A percentile compares a stretch with the other conserved stretches of the same genome.
These are phyloP conservation scores for Eurois occulta DNA, from an alignment of 2,888 invertebrate genomes.

Conservation along the genomic window DNA sequence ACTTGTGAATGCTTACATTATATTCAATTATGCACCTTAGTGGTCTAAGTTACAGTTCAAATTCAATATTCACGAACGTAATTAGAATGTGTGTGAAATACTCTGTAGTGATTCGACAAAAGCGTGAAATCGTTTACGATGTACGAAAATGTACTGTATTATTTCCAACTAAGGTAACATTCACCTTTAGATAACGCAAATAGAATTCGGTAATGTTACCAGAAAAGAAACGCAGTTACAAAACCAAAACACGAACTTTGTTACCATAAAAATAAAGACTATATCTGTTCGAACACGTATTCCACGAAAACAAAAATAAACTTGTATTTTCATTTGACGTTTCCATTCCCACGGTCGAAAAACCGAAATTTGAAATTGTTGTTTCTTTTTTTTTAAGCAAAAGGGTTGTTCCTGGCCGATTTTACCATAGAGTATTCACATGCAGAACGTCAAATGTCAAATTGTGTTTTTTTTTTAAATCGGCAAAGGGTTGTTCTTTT, in stretches of 20 bases:
- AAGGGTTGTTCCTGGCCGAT: conserved; percentile 36
- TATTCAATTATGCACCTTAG: conserved; percentile 40
- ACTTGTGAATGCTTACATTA: conserved; percentile 34
- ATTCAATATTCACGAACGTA: conserved; percentile 33
- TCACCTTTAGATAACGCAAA: conserved; percentile 22
- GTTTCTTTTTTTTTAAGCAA: conserved; percentile 37
- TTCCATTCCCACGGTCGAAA: conserved; percentile 69
- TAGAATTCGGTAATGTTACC: conserved; percentile 42
- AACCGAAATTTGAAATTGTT: conserved; percentile 55
- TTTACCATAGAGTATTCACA: conserved; percentile 24
- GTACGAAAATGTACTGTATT: conserved; percentile 47
- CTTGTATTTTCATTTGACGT: conserved; percentile 55
- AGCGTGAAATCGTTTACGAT: conserved; percentile 21
- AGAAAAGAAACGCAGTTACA: conserved; percentile 34
- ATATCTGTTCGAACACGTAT: conserved; percentile 26
- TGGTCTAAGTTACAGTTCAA: conserved; percentile 23
- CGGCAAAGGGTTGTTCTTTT: conserved; percentile 22
- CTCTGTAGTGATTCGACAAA: conserved; percentile 50
- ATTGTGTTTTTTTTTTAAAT: conserved; percentile 18
- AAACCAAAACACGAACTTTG: conserved; percentile 53
- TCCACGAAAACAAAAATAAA: conserved; percentile 21
- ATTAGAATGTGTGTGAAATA: conserved; percentile 60
- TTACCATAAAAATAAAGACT: conserved; percentile 33
- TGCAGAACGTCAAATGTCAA: conserved; percentile 14
- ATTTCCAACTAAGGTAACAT: conserved; percentile 30